A percentile compares a stretch with the other conserved stretches of the same genome.
Evolutionary conservation across 2,113 vertebrate genomes (phyloP).

Genomic region (Oryzias melastigma): DNA sequence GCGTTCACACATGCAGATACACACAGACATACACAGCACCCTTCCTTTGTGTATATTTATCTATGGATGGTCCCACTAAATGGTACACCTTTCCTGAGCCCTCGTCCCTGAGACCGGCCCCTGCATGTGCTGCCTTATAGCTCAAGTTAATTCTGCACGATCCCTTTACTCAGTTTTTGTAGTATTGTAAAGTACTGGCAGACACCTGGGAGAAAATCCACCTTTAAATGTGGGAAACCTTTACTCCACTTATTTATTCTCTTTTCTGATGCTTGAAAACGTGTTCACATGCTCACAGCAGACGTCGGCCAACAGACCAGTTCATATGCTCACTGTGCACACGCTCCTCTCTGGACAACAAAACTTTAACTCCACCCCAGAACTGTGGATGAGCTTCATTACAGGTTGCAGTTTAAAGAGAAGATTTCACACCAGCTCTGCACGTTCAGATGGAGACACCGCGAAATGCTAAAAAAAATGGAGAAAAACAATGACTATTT

Average conservation of each 20-base stretch:
- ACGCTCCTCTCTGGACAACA: not conserved
- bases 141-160: slow-evolving; percentile 62
- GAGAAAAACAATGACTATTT: slow-evolving; percentile 26
- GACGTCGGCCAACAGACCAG: slow-evolving; percentile 1
- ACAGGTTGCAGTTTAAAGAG: too few species aligned
- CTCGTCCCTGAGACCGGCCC: slow-evolving; percentile 38
- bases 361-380: not conserved
- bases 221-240: slow-evolving; percentile 13
- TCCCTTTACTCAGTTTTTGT: slow-evolving; percentile 54
- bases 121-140: slow-evolving; percentile 66
- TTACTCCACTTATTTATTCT: slow-evolving; percentile 13
- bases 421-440: slow-evolving; percentile 15
- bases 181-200: slow-evolving; percentile 35
- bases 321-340: slow-evolving; percentile 1
- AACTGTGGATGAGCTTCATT: slow-evolving; percentile 18
- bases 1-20: slow-evolving; percentile 34
- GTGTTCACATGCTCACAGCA: slow-evolving; percentile 6
- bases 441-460: slow-evolving; percentile 18
- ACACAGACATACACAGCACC: slow-evolving; percentile 40
- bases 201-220: slow-evolving; percentile 11
- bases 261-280: slow-evolving; percentile 20
- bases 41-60: slow-evolving; percentile 74
- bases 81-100: slow-evolving; percentile 29
- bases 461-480: slow-evolving; percentile 44
- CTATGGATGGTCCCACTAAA: slow-evolving; percentile 57